Base-by-base conservation (phyloP, 2,888 invertebrate species). In the Spatulosminthurus flaviceps region DNA sequence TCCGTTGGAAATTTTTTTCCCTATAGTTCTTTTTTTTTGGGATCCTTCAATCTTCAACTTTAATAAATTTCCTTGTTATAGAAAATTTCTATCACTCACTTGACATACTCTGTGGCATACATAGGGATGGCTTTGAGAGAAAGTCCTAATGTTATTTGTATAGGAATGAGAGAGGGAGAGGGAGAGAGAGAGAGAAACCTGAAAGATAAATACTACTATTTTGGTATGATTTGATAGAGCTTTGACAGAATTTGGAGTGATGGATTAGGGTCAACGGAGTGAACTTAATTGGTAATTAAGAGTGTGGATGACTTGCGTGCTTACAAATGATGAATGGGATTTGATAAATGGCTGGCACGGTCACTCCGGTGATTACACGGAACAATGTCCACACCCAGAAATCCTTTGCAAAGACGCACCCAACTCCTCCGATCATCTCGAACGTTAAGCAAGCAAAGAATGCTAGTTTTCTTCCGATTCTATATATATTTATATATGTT, bases 241-340 rank as follows among this genome's bases (percentile, higher is more conserved):
- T 51, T 16, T 51, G 51, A 51, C 51, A n/a, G 51, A 2, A 13
- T 51, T 19, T n/a, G 28, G 24, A 60, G 70, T 78, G 66, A 72
- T 72, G 72, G 78, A 77, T 77, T 77, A 77, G 66, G 13, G 66
- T 51, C 42, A 69, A 42, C 67, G 67, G 72, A 78, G 72, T 72
- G 72, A 66, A 64, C 43, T 72, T 41, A 72, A 67, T 79, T 76
- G 51, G 51, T 69, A 75, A 81, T 78, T 77, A 81, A 60, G 76
- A 34, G 66, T 74, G 77, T 75, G 78, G 72, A 69, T 76, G 76
- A 76, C 77, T 66, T 21, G 73, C 26, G 28, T 86, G 90, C 92
- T 91, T 89, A 96, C 96, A 94, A 86, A 97, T 95, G 80, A 96
- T 96, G 87, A 96, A 96, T 0, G 97, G 96, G 88, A 96, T 96